Base-by-base conservation (phyloP, 2,888 invertebrate genomes). In the Caenorhabditis parvicauda region DNA sequence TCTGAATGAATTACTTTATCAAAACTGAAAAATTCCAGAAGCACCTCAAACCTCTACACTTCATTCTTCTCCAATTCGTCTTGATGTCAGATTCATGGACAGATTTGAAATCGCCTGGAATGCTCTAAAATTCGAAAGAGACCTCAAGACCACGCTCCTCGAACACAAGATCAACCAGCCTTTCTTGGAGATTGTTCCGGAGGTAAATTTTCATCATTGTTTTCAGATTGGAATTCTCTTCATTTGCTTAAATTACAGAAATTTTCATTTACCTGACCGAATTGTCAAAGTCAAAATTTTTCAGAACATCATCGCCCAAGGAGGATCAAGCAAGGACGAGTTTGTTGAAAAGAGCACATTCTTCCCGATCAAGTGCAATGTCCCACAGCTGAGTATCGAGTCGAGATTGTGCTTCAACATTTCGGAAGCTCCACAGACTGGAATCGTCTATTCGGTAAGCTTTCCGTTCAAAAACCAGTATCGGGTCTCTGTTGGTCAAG, bases 81-180 rank as follows among this genome's bases (percentile, higher is more conserved):
- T 41, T 17, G 54, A 63, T 25, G 56, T 66, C 44, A 54, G 69
- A 38, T 69, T 60, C 45, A 29, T 69, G 38, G 69, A 69, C 42
- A 58, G 56, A 9, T 66, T 59, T 45, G 69, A 66, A 17, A 45
- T 64, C 46, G 42, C 50, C 21, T 69, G 69, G 70, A 64, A 70
- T 42, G 54, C 55, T 7, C 53, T 61, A 37, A 59, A 64, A 22
- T 67, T 67, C 52, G 70, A 67, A n/a, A 52, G 66, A 44, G 67
- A 70, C 24, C 35, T 70, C 43, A 64, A 70, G 37, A 59, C 64
- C 24, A 47, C 67, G 14, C 64, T 70, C 28, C 45, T 70, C 27
- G 67, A 70, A 49, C 60, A 69, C 47, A 69, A 65, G 25, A 61
- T 69, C 46, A 58, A 59, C 24, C 39, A 51, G 27, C 61, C 65